Evolutionary conservation across 2,888 invertebrate species (phyloP).

Genomic region (Teleogryllus oceanicus): DNA sequence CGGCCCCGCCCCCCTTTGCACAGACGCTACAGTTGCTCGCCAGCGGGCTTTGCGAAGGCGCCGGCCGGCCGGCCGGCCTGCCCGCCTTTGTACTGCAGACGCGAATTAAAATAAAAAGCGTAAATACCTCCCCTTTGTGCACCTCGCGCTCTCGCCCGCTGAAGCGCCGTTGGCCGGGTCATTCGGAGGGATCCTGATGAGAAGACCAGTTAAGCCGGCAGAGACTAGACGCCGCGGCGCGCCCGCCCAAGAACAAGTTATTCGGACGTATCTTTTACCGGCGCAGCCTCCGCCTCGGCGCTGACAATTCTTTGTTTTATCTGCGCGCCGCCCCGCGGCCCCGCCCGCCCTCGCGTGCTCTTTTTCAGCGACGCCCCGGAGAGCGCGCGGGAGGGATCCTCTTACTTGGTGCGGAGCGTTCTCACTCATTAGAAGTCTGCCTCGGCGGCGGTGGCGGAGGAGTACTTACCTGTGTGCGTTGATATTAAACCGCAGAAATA

Average conservation of each 20-base stretch:
- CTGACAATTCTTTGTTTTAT: conserved; percentile 18
- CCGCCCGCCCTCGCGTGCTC: too few species aligned
- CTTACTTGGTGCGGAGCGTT: neutral
- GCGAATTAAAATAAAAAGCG: conserved; percentile 1
- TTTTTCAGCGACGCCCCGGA: neutral
- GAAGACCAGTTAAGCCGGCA: neutral
- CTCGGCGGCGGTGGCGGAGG: neutral
- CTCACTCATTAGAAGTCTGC: conserved; percentile 10
- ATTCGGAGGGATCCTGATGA: neutral
- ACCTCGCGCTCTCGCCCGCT: too few species aligned
- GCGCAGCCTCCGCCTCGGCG: neutral
- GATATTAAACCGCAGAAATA: conserved; percentile 18
- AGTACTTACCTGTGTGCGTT: conserved; percentile 11
- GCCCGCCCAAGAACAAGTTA: neutral
- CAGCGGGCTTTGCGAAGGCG: too few species aligned
- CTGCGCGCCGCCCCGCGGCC: neutral
- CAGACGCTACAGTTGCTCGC: too few species aligned
- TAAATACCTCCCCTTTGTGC: neutral
- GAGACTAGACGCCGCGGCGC: neutral
- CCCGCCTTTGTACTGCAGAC: neutral
- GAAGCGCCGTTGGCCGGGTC: neutral
- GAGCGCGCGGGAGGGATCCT: neutral
- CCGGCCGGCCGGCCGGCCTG: neutral
- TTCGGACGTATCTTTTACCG: neutral
- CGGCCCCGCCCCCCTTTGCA: neutral